phyloP scores from a whole-genome alignment of 2,113 vertebrate species.

The Nipponia nippon region DNA sequence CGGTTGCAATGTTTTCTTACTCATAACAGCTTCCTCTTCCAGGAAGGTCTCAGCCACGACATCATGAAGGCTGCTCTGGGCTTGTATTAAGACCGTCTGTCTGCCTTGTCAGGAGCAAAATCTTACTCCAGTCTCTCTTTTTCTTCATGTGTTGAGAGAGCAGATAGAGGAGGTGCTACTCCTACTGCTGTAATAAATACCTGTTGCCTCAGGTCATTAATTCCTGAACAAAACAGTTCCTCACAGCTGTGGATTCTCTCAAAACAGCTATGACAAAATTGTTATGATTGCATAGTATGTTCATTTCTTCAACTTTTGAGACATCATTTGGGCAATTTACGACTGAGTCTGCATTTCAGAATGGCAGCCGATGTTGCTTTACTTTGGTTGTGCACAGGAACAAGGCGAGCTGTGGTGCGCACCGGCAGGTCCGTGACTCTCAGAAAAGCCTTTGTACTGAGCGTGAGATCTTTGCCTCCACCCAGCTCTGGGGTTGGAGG shows the following conservation, averaged over 20 bases:
- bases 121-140: not conserved
- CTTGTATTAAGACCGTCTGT: not conserved
- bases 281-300: rapidly evolving
- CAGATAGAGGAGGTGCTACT: not conserved
- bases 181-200: not conserved
- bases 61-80: not conserved
- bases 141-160: not conserved
- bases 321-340: not conserved
- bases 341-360: rapidly evolving
- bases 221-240: not conserved
- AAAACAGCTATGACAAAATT: not conserved
- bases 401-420: not conserved
- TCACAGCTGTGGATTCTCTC: not conserved
- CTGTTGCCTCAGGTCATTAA: not conserved
- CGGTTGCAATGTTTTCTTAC: not conserved
- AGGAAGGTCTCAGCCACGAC: not conserved
- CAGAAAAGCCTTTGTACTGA: rapidly evolving
- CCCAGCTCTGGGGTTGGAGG: not conserved
- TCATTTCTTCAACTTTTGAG: not conserved
- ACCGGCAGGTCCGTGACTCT: rapidly evolving
- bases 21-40: not conserved
- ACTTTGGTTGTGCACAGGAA: rapidly evolving
- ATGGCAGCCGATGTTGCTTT: rapidly evolving
- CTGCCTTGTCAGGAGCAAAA: not conserved
- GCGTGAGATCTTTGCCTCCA: rapidly evolving